Conservation (phyloP, 2,797 vertebrate genomes). For the Karalla daura region DNA sequence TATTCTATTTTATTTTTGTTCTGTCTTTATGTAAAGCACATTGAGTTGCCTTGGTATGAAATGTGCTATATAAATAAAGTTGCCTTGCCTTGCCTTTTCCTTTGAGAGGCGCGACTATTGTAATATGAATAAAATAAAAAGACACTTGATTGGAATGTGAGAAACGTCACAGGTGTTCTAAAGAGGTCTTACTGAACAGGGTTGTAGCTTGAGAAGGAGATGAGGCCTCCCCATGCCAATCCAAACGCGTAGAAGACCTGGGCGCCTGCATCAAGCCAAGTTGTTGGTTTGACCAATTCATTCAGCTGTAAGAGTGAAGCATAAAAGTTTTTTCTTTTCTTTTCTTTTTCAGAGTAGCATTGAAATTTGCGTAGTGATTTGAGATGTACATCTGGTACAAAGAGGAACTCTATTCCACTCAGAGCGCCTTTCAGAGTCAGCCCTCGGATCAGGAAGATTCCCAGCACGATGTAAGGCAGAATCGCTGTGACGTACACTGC, state of each 20-base stretch:
- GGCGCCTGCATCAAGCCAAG: slow-evolving; percentile 95
- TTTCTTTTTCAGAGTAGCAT: too few species aligned
- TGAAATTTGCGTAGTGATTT: neutral
- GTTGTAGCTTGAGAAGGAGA: slow-evolving; percentile 99
- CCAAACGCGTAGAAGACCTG: slow-evolving; percentile 97
- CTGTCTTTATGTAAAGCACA: too few species aligned
- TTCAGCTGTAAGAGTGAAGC: slow-evolving; percentile 76
- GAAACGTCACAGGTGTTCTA: neutral
- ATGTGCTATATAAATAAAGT: too few species aligned
- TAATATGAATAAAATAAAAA: too few species aligned
- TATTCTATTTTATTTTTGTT: too few species aligned
- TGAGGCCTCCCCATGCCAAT: slow-evolving; percentile 94
- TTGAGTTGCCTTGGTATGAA: too few species aligned
- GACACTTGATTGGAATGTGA: neutral
- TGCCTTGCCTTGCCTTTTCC: too few species aligned
- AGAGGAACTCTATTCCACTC: slow-evolving; percentile 89
- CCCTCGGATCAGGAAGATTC: slow-evolving; percentile 93
- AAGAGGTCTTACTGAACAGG: slow-evolving; percentile 91
- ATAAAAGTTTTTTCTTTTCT: neutral
- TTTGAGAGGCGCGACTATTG: too few species aligned
- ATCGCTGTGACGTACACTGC: slow-evolving; percentile 95
- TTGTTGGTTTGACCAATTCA: slow-evolving; percentile 89
- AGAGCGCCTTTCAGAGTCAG: slow-evolving; percentile 91
- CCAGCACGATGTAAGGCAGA: slow-evolving; percentile 93
- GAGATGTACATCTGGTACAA: slow-evolving; percentile 90